Conservation (phyloP, 2,797 vertebrate species). For the Squalus acanthias region DNA sequence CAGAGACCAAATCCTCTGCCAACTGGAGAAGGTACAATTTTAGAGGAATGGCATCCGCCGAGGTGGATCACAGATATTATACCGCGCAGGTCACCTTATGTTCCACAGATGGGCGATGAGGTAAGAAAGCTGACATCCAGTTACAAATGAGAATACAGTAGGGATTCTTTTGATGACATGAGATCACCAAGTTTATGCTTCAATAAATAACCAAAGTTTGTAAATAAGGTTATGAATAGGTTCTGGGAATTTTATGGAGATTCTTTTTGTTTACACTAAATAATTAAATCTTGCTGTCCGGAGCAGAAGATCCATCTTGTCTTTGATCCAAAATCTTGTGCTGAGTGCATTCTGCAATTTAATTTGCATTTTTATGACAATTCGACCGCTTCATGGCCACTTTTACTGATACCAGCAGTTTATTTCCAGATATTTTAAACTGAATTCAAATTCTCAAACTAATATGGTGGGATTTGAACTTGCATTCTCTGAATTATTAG, state of each 20-base stretch:
- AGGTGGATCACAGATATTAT: slow-evolving; percentile 90
- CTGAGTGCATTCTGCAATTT: not conserved
- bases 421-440: not conserved
- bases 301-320: not conserved
- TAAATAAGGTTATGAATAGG: not conserved
- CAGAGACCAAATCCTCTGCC: slow-evolving; percentile 62
- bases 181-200: not conserved
- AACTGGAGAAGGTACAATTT: slow-evolving; percentile 65
- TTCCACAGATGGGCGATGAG: slow-evolving; percentile 98
- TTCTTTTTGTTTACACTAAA: not conserved
- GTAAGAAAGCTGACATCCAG: slow-evolving; percentile 53
- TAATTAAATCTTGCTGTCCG: not conserved
- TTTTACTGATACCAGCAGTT: not conserved
- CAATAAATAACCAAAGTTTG: not conserved
- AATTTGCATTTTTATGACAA: not conserved
- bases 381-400: not conserved
- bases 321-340: not conserved
- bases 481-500: not conserved
- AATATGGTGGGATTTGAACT: not conserved
- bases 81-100: slow-evolving; percentile 88
- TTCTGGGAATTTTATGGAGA: not conserved
- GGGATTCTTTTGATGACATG: not conserved
- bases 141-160: not conserved
- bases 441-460: not conserved
- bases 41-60: slow-evolving; percentile 81